Conservation (phyloP, 2,797 vertebrate genomes). For the Sciurus carolinensis region DNA sequence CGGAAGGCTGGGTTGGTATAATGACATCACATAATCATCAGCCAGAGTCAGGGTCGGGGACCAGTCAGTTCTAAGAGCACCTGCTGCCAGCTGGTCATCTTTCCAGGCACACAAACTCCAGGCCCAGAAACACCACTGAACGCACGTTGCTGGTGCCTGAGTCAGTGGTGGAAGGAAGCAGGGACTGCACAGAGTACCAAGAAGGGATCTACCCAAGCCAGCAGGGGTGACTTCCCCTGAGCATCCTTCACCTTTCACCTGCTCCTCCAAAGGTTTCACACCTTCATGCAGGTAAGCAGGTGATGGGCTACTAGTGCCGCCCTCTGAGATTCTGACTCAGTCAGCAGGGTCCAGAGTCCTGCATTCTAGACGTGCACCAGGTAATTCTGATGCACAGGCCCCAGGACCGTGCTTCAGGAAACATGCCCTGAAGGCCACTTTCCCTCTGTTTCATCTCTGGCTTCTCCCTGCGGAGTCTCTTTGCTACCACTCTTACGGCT, state of each 20-base stretch:
- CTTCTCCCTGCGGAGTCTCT: neutral
- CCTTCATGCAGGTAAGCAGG: rapidly evolving
- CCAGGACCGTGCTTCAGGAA: neutral
- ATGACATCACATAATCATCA: rapidly evolving
- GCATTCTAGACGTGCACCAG: rapidly evolving
- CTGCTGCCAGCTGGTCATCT: too few relatives aligned
- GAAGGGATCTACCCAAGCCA: neutral
- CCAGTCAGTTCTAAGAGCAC: too few relatives aligned
- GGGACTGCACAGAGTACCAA: rapidly evolving
- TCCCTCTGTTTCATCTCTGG: neutral
- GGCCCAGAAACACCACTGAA: neutral
- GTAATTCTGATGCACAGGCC: neutral
- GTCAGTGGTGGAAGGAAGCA: rapidly evolving
- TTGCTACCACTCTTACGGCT: neutral
- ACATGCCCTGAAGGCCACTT: neutral
- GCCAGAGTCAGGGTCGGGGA: neutral
- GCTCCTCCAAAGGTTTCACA: neutral
- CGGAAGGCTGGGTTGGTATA: neutral
- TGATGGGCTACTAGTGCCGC: rapidly evolving
- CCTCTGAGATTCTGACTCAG: neutral
- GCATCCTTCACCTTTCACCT: too few relatives aligned
- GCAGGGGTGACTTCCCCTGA: too few relatives aligned
- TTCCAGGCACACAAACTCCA: neutral
- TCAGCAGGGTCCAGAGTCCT: neutral
- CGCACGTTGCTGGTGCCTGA: neutral